Base-by-base conservation (phyloP, 1,140 invertebrate genomes). In the Euura lappo region DNA sequence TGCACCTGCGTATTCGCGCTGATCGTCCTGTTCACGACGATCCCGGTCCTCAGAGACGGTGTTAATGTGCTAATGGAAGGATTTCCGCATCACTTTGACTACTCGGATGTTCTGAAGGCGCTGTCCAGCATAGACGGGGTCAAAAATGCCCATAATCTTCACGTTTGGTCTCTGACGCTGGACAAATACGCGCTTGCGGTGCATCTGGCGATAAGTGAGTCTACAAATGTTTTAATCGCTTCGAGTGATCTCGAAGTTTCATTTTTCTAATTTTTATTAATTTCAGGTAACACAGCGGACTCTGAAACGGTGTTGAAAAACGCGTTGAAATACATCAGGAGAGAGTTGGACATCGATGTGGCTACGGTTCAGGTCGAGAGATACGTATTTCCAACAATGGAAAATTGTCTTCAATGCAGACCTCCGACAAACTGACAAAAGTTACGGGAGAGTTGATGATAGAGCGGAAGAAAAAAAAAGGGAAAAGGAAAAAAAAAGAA, bases 1-100 rank as follows among this genome's bases (percentile, higher is more conserved):
- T 97, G 96, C 89, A 97, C 96, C 64, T 92, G 97, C 77, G 80
- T 97, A 65, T 98, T 97, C 90, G 95, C 95, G 42, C 84, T 95
- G 10, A 89, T 98, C 75, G 95, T 97, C 44, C 89, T 98, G 75
- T 87, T 91, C 78, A 96, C 95, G 42, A 97, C 95, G 0, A 84
- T 94, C 70, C 89, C 89, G 69, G 92, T 97, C 43, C 89, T 96
- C 45, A 87, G 89, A 46, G 95, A 97, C 83, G 92, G 94, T 2
- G 78, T 95, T 6, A 85, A 88, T 71, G 92, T 97, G 74, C 87
- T 97, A 43, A 91, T 97, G 90, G 95, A 97, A 87, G 94, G 92
- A 74, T 91, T 93, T 78, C 95, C 94, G 3, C 80, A 80, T 4
- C 84, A 88, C 72, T 86, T 95, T 73, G 85, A 89, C 75, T 91